These are phyloP conservation scores for Capitella teleta DNA, from an alignment of 1,140 invertebrate species.

Conservation along the genomic window DNA sequence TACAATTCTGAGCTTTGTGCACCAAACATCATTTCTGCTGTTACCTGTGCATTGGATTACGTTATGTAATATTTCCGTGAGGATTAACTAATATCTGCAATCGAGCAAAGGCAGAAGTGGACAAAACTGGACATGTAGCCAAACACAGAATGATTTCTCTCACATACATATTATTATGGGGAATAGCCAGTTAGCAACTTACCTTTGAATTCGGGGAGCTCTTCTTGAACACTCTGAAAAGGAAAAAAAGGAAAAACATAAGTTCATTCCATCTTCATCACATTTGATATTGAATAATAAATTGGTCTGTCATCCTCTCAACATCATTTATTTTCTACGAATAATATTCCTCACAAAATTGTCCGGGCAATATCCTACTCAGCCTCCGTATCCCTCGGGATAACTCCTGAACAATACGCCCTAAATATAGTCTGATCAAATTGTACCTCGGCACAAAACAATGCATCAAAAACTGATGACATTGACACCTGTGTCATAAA, in stretches of 20 bases:
- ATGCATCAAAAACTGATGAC: too few relatives aligned
- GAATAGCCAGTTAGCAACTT: not conserved
- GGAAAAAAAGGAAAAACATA: not conserved
- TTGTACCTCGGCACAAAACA: too few relatives aligned
- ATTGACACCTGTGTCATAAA: too few relatives aligned
- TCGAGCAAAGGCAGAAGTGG: not conserved
- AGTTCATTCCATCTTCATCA: not conserved
- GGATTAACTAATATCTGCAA: not conserved
- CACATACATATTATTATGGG: not conserved
- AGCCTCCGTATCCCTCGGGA: too few relatives aligned
- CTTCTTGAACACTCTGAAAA: constrained; percentile 5
- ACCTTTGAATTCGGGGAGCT: constrained; percentile 6
- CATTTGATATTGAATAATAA: not conserved
- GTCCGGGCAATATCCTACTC: too few relatives aligned
- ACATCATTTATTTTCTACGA: too few relatives aligned
- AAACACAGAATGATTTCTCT: too few relatives aligned
- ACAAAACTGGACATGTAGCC: not conserved
- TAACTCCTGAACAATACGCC: too few relatives aligned
- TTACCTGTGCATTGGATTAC: not conserved
- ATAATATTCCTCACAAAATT: too few relatives aligned
- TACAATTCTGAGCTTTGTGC: not conserved
- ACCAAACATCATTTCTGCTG: not conserved
- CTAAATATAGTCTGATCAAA: too few relatives aligned
- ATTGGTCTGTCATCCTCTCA: too few relatives aligned
- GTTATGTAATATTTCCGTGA: not conserved